Conservation (phyloP, 2,113 vertebrate genomes). For the Colius striatus region DNA sequence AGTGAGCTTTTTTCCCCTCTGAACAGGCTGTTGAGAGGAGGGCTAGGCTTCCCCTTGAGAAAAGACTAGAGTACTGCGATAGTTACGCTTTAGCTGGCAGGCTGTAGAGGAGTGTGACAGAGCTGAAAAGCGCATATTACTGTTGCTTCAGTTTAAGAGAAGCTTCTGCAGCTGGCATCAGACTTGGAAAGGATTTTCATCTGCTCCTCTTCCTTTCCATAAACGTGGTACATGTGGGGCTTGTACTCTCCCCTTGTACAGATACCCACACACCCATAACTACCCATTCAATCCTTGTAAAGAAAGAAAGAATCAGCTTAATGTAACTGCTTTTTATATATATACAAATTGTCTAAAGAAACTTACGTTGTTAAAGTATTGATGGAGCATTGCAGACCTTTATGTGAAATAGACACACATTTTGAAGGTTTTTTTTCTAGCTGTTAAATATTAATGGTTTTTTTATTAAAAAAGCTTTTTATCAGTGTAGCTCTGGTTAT, state of each 20-base stretch:
- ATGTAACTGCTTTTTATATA: neutral
- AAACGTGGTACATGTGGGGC: rapidly evolving
- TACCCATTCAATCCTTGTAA: neutral
- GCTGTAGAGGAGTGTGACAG: neutral
- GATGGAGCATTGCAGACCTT: neutral
- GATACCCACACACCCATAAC: neutral
- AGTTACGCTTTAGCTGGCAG: neutral
- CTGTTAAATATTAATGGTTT: neutral
- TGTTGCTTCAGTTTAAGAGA: neutral
- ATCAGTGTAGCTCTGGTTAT: neutral
- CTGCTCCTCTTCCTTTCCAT: neutral
- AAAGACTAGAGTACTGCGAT: neutral
- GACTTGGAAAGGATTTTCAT: neutral
- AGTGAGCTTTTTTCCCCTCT: neutral
- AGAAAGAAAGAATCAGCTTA: neutral
- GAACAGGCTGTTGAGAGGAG: neutral
- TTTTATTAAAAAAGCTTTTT: constrained; percentile 16
- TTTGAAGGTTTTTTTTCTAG: constrained; percentile 7
- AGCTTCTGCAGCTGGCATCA: neutral
- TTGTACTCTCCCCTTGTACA: neutral
- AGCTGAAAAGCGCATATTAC: neutral
- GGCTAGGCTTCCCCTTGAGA: neutral
- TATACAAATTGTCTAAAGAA: neutral
- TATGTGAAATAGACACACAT: neutral
- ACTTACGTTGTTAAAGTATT: neutral